Evolutionary conservation across 1,140 invertebrate species (phyloP).

Genomic region (Drosophila paulistorum): DNA sequence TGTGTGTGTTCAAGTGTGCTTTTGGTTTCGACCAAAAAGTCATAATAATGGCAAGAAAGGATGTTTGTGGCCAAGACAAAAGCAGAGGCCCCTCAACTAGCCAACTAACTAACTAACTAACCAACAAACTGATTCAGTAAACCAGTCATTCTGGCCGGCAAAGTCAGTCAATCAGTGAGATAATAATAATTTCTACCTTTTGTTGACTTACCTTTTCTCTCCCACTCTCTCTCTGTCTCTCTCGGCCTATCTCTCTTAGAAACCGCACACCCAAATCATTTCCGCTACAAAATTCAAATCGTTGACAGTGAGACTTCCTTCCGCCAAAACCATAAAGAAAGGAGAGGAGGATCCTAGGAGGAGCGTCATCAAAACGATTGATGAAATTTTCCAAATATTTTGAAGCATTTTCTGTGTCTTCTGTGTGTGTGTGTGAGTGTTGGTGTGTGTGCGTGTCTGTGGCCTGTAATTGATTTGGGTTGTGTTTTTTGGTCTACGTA

Average conservation of each 20-base stretch:
- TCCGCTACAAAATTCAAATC: conserved; percentile 66
- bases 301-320: conserved; percentile 65
- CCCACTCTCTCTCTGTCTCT: neutral
- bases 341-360: neutral
- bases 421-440: too few species aligned
- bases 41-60: conserved; percentile 50
- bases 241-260: neutral
- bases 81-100: neutral
- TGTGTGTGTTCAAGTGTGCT: conserved; percentile 54
- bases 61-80: conserved; percentile 46
- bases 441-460: conserved; percentile 17
- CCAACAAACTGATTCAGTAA: neutral
- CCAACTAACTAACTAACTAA: neutral
- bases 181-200: conserved; percentile 15
- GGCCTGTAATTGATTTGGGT: conserved; percentile 74
- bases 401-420: conserved; percentile 25
- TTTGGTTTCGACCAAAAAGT: conserved; percentile 38
- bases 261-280: conserved; percentile 47
- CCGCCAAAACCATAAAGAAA: conserved; percentile 18
- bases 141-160: neutral
- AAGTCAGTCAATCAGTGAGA: conserved; percentile 1
- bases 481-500: conserved; percentile 21
- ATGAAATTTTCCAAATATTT: conserved; percentile 21
- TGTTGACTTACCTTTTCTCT: conserved; percentile 47
- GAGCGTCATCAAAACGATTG: neutral